Percentiles rank a stretch among this genome's conserved stretches.
Evolutionary conservation across 2,113 vertebrate species (phyloP).

Genomic region (Xenotilapia leptura): DNA sequence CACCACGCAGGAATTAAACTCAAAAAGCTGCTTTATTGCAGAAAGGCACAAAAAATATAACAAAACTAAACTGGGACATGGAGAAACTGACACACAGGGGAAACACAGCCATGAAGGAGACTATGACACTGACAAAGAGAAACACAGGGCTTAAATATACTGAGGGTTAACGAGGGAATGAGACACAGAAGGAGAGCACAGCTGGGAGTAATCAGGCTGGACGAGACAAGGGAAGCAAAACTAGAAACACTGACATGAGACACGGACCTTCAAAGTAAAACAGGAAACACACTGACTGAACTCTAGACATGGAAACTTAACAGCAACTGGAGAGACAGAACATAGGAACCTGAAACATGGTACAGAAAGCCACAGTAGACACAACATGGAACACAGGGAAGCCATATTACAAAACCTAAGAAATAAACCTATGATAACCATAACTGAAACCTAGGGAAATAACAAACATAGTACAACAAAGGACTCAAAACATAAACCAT

Average conservation of each 20-base stretch:
- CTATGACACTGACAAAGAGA: accelerated
- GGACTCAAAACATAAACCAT: neutral
- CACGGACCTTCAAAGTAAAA: neutral
- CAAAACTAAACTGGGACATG: neutral
- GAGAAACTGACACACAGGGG: accelerated
- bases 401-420: no score
- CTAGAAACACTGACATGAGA: neutral
- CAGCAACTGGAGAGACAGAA: neutral
- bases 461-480: neutral
- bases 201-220: neutral
- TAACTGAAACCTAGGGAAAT: neutral
- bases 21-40: neutral
- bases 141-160: neutral
- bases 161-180: neutral
- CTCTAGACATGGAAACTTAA: neutral
- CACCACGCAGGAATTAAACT: neutral
- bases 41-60: neutral
- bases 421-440: neutral
- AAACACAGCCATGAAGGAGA: accelerated
- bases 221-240: neutral
- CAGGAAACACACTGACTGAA: neutral
- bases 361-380: no score
- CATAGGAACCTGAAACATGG: neutral
- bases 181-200: neutral
- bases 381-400: no score